These are phyloP conservation scores for Acanthaster planci DNA, from an alignment of 35 echinoderm and acorn worm species.

Conservation along the genomic window DNA sequence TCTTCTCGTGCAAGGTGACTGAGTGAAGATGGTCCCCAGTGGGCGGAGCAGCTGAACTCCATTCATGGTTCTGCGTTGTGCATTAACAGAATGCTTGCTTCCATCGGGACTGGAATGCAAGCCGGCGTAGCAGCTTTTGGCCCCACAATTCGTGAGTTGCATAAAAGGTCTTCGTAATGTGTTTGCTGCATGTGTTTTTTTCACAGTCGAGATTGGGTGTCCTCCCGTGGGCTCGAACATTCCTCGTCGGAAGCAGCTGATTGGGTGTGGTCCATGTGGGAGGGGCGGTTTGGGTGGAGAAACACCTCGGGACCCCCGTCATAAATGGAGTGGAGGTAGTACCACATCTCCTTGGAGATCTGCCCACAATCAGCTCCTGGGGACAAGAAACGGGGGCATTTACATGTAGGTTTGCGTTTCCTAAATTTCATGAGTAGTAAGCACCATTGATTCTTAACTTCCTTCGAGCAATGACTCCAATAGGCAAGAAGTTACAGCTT, in stretches of 20 bases:
- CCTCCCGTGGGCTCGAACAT: conserved; percentile 37
- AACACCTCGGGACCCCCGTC: conserved; percentile 88
- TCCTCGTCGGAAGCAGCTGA: conserved; percentile 35
- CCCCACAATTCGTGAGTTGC: not conserved
- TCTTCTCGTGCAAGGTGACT: no score
- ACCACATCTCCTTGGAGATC: conserved; percentile 93
- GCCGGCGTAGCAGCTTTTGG: not conserved
- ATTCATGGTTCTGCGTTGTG: no score
- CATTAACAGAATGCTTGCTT: no score
- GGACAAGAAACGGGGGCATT: no score
- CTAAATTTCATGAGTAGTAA: no score
- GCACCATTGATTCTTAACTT: no score
- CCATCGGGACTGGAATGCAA: not conserved
- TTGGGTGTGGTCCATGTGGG: conserved; percentile 21
- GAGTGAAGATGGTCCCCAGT: no score
- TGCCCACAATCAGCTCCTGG: conserved; percentile 85
- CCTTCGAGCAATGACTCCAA: no score
- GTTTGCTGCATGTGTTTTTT: not conserved
- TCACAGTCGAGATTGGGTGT: conserved; percentile 10
- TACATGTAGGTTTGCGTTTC: no score
- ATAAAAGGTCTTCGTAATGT: no score
- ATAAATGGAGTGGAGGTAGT: conserved; percentile 89
- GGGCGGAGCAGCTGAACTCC: no score
- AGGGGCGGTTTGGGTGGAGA: conserved; percentile 43
- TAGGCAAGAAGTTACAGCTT: not conserved